Percentiles rank a stretch among this genome's conserved stretches.
Conservation (phyloP, 2,888 invertebrate species). For the Napeogenes inachia region DNA sequence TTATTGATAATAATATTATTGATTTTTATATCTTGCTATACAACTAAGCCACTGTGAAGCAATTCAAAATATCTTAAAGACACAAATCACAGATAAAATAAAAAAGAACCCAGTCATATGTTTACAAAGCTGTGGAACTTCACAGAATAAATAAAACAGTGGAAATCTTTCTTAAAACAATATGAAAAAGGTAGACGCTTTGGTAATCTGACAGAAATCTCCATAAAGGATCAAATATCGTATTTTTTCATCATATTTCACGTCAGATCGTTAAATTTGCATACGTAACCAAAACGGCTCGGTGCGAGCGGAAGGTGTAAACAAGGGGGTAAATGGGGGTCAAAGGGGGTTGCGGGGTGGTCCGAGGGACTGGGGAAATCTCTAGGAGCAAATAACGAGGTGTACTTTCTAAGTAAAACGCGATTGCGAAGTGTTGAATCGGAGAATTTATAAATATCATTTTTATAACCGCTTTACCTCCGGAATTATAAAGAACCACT, state of each 20-base stretch:
- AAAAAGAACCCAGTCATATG: neutral
- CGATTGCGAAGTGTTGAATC: slow-evolving; percentile 26
- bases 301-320: slow-evolving; percentile 38
- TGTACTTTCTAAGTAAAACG: slow-evolving; percentile 27
- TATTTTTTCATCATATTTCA: slow-evolving; percentile 30
- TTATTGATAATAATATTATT: no score
- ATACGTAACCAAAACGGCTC: slow-evolving; percentile 35
- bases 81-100: neutral
- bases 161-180: slow-evolving; percentile 1
- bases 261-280: slow-evolving; percentile 39
- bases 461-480: slow-evolving; percentile 14
- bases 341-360: slow-evolving; percentile 8
- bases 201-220: slow-evolving; percentile 19
- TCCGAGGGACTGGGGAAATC: slow-evolving; percentile 13
- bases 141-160: neutral
- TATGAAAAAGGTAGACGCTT: slow-evolving; percentile 13
- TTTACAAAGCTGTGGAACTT: neutral
- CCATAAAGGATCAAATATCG: slow-evolving; percentile 23
- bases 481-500: slow-evolving; percentile 6
- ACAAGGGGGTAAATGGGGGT: slow-evolving; percentile 28
- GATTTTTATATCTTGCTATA: no score
- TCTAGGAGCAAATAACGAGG: slow-evolving; percentile 23
- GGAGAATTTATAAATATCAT: slow-evolving; percentile 30
- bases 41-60: no score
- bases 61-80: no score